Evolutionary conservation across 2,797 vertebrate genomes (phyloP).

Genomic region (Falco berigora): DNA sequence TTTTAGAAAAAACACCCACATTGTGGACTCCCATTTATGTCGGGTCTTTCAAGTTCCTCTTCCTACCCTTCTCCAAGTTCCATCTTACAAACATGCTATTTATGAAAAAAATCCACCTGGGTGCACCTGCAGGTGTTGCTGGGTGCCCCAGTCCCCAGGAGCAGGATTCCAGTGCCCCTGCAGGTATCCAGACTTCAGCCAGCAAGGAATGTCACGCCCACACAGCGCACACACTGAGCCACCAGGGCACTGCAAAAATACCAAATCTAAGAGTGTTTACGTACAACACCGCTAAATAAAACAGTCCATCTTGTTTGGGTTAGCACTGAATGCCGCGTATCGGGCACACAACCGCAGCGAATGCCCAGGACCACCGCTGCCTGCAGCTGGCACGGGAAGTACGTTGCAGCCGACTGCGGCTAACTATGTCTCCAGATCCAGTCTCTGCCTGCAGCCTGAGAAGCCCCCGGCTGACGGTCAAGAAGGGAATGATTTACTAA

Average conservation of each 20-base stretch:
- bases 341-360: background rate
- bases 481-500: background rate
- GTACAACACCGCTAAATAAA: no score
- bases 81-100: background rate
- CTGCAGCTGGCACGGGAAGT: fast-evolving
- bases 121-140: background rate
- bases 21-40: background rate
- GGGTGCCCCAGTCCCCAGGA: background rate
- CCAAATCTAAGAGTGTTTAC: fast-evolving
- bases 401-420: fast-evolving
- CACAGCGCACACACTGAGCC: background rate
- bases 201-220: fast-evolving
- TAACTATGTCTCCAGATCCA: background rate
- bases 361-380: fast-evolving
- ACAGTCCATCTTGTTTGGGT: background rate
- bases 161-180: background rate
- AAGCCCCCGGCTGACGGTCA: background rate
- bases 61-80: background rate
- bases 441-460: background rate
- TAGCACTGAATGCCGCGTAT: fast-evolving
- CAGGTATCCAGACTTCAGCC: background rate
- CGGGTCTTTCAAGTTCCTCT: background rate
- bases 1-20: background rate
- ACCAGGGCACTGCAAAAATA: fast-evolving
- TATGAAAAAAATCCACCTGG: no score